phyloP scores from a whole-genome alignment of 2,113 vertebrate genomes.

The Axis porcinus region DNA sequence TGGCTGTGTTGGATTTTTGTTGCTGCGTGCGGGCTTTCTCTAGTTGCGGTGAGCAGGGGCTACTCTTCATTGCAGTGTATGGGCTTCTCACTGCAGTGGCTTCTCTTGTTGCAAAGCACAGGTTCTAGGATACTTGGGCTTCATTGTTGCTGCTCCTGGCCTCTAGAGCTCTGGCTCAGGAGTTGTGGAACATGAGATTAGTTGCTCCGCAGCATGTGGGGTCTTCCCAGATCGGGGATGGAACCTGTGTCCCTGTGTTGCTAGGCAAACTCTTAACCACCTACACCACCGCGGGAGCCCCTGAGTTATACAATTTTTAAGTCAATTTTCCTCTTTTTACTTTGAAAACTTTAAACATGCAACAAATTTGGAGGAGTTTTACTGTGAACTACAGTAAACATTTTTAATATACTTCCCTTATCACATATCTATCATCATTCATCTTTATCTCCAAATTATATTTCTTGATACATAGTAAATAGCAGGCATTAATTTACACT shows the following conservation, averaged over 20 bases:
- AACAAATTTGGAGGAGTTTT: neutral
- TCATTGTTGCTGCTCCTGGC: rapidly evolving
- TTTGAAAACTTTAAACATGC: neutral
- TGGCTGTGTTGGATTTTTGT: neutral
- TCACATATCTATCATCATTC: neutral
- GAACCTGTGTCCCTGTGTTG: neutral
- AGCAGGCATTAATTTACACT: neutral
- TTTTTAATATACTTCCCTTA: neutral
- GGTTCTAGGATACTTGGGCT: too few species aligned
- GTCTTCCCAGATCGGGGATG: neutral
- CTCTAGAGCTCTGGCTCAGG: neutral
- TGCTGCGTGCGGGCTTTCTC: neutral
- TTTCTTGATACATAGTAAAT: neutral
- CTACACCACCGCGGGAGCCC: neutral
- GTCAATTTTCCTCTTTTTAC: neutral
- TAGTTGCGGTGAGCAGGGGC: neutral
- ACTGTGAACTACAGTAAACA: neutral
- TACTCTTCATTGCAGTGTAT: rapidly evolving
- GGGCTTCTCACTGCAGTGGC: neutral
- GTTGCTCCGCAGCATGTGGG: neutral
- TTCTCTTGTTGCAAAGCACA: neutral
- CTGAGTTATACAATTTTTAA: neutral
- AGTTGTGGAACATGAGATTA: neutral
- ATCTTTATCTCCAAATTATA: neutral
- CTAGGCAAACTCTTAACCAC: neutral